Percentiles rank a stretch among this genome's conserved stretches.
These are phyloP conservation scores for Cinclus cinclus DNA, from an alignment of 2,113 vertebrate genomes.

Conservation along the genomic window DNA sequence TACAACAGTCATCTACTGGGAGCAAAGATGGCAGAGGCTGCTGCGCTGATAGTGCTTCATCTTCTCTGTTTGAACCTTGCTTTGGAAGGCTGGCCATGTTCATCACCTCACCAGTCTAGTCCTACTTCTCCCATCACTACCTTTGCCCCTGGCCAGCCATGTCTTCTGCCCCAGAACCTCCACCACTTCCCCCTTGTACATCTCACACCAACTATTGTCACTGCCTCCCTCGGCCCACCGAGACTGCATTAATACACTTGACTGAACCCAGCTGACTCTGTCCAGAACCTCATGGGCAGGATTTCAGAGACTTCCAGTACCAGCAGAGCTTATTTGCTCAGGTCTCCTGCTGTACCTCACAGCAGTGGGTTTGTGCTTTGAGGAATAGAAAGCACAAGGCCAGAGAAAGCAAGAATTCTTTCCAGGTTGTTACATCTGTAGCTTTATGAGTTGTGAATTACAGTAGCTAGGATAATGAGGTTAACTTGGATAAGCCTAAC, in stretches of 20 bases:
- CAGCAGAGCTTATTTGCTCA: not conserved
- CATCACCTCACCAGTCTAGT: not conserved
- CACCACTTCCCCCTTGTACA: constrained; percentile 23
- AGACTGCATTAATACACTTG: not conserved
- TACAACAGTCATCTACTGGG: not conserved
- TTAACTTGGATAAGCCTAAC: not conserved
- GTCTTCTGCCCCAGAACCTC: not conserved
- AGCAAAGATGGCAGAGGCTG: not conserved
- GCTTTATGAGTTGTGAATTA: not conserved
- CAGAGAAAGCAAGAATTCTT: not conserved
- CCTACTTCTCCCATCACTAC: constrained; percentile 4
- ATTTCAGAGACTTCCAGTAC: not conserved
- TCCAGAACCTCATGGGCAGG: not conserved
- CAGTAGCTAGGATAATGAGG: not conserved
- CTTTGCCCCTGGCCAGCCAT: not conserved
- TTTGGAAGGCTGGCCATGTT: not conserved
- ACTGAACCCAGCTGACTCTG: not conserved
- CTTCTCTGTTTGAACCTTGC: not conserved
- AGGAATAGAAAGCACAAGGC: not conserved
- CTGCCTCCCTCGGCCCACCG: not conserved
- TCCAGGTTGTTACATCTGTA: not conserved
- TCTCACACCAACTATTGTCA: not conserved
- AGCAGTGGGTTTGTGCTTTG: not conserved
- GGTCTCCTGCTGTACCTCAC: not conserved
- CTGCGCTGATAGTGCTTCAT: not conserved